These are phyloP conservation scores for Rhimphoctona megacephalus DNA, from an alignment of 2,888 invertebrate genomes.

Conservation along the genomic window DNA sequence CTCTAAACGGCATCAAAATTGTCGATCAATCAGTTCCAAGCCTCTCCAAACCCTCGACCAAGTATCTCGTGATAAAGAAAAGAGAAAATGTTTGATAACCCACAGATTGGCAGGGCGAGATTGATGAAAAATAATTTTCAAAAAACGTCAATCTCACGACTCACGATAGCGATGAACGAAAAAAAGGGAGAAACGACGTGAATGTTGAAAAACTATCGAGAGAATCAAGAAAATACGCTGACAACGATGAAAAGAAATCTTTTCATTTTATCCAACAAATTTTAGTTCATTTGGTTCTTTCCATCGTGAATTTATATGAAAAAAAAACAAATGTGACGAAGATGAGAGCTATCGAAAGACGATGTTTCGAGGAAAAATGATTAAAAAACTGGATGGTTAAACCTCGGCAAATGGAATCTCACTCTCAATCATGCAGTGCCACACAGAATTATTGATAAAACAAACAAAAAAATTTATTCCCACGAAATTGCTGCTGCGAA, in stretches of 20 bases:
- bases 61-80: not conserved
- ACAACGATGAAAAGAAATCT: constrained; percentile 10
- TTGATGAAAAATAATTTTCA: not conserved
- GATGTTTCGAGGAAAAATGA: constrained; percentile 39
- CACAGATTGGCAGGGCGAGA: not conserved
- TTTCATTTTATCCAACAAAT: not conserved
- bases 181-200: constrained; percentile 14
- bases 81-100: not conserved
- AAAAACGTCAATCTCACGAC: not conserved
- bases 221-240: not conserved
- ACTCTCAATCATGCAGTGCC: constrained; percentile 1
- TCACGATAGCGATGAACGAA: constrained; percentile 9
- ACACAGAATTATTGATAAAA: constrained; percentile 23
- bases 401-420: not conserved
- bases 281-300: constrained; percentile 29
- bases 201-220: constrained; percentile 6
- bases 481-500: not conserved
- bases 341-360: not conserved
- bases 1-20: not conserved
- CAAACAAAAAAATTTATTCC: not conserved
- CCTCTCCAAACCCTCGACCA: constrained; percentile 12
- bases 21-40: constrained; percentile 8
- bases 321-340: not conserved
- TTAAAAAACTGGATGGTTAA: not conserved
- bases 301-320: constrained; percentile 31